These are phyloP conservation scores for Philopedon plagiatum DNA, from an alignment of 2,888 invertebrate genomes.

Conservation along the genomic window DNA sequence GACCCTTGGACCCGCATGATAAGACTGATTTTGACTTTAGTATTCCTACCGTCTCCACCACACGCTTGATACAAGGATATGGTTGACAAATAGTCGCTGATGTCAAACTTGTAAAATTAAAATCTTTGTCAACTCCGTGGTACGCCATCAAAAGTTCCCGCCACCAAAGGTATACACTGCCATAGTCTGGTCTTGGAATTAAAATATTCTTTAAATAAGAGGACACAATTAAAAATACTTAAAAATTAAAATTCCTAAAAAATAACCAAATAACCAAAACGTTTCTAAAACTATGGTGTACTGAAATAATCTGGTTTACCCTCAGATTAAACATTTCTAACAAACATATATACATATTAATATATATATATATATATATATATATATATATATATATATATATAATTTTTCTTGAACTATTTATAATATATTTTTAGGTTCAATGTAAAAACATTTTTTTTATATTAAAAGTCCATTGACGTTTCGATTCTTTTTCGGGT, in stretches of 20 bases:
- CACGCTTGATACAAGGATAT: conserved; percentile 69
- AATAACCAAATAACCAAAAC: neutral
- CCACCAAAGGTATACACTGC: conserved; percentile 72
- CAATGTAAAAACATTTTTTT: too few species aligned
- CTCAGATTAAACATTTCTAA: neutral
- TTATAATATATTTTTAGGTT: too few species aligned
- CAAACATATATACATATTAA: neutral
- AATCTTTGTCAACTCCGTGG: conserved; percentile 73
- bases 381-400: too few species aligned
- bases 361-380: conserved; percentile 4
- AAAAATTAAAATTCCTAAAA: neutral
- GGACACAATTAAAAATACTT: neutral
- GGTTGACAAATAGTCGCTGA: conserved; percentile 73
- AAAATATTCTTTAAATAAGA: conserved; percentile 59
- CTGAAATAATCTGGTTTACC: too few species aligned
- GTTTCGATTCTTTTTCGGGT: too few species aligned
- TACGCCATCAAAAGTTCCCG: conserved; percentile 73
- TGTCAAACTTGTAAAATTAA: conserved; percentile 74
- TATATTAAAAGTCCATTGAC: too few species aligned
- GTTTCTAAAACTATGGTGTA: neutral
- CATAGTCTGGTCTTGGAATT: conserved; percentile 73
- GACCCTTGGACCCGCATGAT: too few species aligned
- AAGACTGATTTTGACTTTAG: too few species aligned
- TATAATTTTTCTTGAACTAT: neutral
- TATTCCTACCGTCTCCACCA: conserved; percentile 64